phyloP scores from a whole-genome alignment of 1,140 invertebrate genomes.

The Drosophila malerkotliana region DNA sequence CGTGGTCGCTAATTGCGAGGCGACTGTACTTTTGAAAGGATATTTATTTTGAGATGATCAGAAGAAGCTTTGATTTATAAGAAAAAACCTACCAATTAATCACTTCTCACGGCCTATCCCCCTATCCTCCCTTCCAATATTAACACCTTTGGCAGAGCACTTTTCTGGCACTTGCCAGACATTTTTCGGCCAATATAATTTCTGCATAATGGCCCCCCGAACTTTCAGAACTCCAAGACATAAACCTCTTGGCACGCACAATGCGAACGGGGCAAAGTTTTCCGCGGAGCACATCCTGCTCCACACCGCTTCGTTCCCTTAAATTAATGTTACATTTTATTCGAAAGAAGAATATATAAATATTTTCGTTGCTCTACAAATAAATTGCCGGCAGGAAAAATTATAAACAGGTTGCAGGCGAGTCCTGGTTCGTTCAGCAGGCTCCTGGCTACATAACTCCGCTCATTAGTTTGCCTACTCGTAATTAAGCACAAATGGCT shows the following conservation, averaged over 20 bases:
- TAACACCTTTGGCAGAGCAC: conserved; percentile 59
- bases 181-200: conserved; percentile 70
- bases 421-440: conserved; percentile 25
- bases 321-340: conserved; percentile 79
- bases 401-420: conserved; percentile 63
- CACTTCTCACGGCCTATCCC: neutral
- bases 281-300: neutral
- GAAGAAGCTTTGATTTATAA: neutral
- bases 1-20: conserved; percentile 14
- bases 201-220: conserved; percentile 59
- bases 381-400: conserved; percentile 62
- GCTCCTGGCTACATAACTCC: conserved; percentile 66
- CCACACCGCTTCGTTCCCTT: conserved; percentile 28
- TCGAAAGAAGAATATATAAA: conserved; percentile 58
- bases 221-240: conserved; percentile 1
- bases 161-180: conserved; percentile 54
- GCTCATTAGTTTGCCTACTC: conserved; percentile 82
- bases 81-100: no score
- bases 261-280: conserved; percentile 73
- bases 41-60: neutral
- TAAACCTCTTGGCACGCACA: conserved; percentile 78
- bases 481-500: conserved; percentile 82
- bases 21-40: conserved; percentile 40
- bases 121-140: conserved; percentile 53
- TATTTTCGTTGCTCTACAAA: conserved; percentile 64